A percentile compares a stretch with the other conserved stretches of the same genome.
Evolutionary conservation across 2,797 vertebrate species (phyloP).

Genomic region (Mallotus villosus): DNA sequence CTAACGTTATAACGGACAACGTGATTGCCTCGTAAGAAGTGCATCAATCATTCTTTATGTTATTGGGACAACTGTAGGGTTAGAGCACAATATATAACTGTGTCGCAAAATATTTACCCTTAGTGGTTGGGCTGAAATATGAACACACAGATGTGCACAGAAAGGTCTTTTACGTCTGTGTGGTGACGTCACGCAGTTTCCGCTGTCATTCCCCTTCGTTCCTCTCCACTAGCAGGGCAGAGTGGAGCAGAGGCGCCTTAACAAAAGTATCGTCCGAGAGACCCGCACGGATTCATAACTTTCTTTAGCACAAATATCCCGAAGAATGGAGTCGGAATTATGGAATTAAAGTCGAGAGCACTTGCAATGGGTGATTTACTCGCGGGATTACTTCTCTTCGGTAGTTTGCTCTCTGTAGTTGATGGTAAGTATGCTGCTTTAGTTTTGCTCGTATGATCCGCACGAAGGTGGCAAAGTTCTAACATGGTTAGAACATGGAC

Average conservation of each 20-base stretch:
- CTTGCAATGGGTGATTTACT: constrained; percentile 70
- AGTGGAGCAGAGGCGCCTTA: constrained; percentile 53
- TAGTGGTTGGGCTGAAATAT: too few species aligned
- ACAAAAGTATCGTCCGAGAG: constrained; percentile 43
- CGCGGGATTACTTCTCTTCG: constrained; percentile 61
- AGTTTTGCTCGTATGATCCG: constrained; percentile 37
- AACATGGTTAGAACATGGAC: constrained; percentile 42
- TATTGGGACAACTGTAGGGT: too few species aligned
- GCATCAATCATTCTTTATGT: too few species aligned
- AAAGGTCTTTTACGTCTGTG: constrained; percentile 17
- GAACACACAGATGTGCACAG: too few species aligned
- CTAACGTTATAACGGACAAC: too few species aligned
- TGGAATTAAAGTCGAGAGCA: constrained; percentile 57
- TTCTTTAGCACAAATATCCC: constrained; percentile 35
- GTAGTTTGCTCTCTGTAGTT: constrained; percentile 59
- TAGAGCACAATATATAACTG: too few species aligned
- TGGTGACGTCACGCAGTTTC: constrained; percentile 68
- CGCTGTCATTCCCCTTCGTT: constrained; percentile 54
- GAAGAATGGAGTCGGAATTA: constrained; percentile 63
- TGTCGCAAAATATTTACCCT: too few species aligned
- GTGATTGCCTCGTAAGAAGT: too few species aligned
- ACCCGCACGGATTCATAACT: constrained; percentile 42
- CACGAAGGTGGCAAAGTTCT: constrained; percentile 38
- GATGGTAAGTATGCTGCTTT: constrained; percentile 66
- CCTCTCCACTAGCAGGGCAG: constrained; percentile 52